Conservation (phyloP, 2,113 vertebrate genomes). For the Sitta europaea region DNA sequence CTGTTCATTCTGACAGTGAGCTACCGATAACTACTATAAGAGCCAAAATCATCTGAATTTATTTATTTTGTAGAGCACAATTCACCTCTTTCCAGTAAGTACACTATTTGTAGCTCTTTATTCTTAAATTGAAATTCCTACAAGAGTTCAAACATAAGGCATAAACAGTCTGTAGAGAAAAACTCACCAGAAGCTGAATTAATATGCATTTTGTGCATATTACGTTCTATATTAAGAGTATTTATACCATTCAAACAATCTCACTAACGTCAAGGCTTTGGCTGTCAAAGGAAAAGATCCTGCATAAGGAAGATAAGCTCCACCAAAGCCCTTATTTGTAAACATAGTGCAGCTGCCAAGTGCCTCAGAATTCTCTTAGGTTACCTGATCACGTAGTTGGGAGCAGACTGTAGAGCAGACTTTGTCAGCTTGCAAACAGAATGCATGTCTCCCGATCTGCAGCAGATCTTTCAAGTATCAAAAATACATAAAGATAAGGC, state of each 20-base stretch:
- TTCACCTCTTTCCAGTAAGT: neutral
- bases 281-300: conserved; percentile 40
- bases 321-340: conserved; percentile 57
- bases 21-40: neutral
- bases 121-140: neutral
- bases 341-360: conserved; percentile 44
- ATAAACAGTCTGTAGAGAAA: neutral
- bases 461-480: conserved; percentile 11
- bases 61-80: neutral
- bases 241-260: neutral
- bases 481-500: conserved; percentile 23
- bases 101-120: neutral
- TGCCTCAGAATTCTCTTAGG: conserved; percentile 11
- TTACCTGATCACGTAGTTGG: conserved; percentile 52
- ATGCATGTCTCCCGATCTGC: neutral
- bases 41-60: neutral
- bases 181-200: neutral
- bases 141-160: neutral
- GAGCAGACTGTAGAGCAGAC: conserved; percentile 51
- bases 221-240: neutral
- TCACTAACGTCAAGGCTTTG: conserved; percentile 6
- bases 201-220: neutral
- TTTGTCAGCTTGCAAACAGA: conserved; percentile 48
- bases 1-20: neutral
- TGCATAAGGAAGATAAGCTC: conserved; percentile 36